phyloP scores from a whole-genome alignment of 2,113 vertebrate species.

The Cercocebus atys region DNA sequence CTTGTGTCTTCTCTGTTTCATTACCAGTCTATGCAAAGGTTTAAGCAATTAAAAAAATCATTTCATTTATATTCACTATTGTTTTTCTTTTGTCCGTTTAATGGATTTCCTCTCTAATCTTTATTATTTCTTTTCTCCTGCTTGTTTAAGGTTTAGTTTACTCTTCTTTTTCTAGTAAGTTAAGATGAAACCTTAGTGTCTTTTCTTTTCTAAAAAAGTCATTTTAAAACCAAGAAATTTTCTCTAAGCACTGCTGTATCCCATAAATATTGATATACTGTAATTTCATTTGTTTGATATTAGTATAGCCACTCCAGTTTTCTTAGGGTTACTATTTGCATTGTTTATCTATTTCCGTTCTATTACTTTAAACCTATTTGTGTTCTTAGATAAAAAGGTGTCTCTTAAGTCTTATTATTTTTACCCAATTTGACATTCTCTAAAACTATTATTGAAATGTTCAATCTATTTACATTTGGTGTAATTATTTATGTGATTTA shows the following conservation, averaged over 20 bases:
- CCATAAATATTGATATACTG: background rate
- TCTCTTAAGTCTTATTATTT: background rate
- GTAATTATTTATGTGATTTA: background rate
- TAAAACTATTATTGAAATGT: background rate
- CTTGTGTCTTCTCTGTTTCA: background rate
- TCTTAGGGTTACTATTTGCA: background rate
- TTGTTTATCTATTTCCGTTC: background rate
- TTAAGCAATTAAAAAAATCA: background rate
- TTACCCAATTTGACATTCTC: background rate
- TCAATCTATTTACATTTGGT: background rate
- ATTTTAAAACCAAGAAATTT: background rate
- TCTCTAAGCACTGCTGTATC: background rate
- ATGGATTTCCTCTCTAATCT: background rate
- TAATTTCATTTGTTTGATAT: background rate
- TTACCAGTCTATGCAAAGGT: background rate
- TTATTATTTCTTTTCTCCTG: background rate
- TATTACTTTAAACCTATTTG: background rate
- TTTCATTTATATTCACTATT: background rate
- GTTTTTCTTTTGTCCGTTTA: background rate
- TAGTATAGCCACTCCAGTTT: background rate
- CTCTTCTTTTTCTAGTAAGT: background rate
- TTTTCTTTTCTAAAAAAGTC: background rate
- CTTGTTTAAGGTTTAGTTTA: background rate
- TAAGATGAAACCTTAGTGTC: background rate
- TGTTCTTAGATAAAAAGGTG: background rate